Conservation (phyloP, 2,113 vertebrate species). For the Platichthys stellatus region DNA sequence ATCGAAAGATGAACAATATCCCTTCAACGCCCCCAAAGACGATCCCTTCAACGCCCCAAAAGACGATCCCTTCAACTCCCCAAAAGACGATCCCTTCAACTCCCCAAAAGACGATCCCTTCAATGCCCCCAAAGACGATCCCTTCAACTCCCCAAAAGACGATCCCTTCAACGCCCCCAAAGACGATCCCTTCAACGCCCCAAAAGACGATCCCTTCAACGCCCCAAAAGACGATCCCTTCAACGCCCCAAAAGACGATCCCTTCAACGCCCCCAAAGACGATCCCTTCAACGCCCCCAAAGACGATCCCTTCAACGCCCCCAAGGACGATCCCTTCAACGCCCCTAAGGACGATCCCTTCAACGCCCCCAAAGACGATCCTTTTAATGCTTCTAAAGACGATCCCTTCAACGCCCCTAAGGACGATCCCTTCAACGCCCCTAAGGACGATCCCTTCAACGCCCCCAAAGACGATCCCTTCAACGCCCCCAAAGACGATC, state of each 20-base stretch:
- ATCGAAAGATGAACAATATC: slow-evolving; percentile 15
- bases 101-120: slow-evolving; percentile 15
- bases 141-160: slow-evolving; percentile 13
- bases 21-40: slow-evolving; percentile 25
- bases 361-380: slow-evolving; percentile 15
- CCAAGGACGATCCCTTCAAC: slow-evolving; percentile 38
- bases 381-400: too few species aligned
- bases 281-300: slow-evolving; percentile 39
- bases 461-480: slow-evolving; percentile 30
- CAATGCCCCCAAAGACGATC: slow-evolving; percentile 25
- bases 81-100: slow-evolving; percentile 38
- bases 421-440: slow-evolving; percentile 9
- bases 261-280: slow-evolving; percentile 24
- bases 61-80: slow-evolving; percentile 17
- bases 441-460: slow-evolving; percentile 22
- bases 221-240: slow-evolving; percentile 40
- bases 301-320: background rate
- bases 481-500: slow-evolving; percentile 29
- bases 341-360: slow-evolving; percentile 51
- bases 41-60: slow-evolving; percentile 26
- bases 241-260: slow-evolving; percentile 31
- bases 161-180: slow-evolving; percentile 41
- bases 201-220: slow-evolving; percentile 37
- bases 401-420: slow-evolving; percentile 33
- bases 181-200: slow-evolving; percentile 26